A percentile compares a stretch with the other conserved stretches of the same genome.
Conservation (phyloP, 1,140 invertebrate genomes). For the Papilio dardanus region DNA sequence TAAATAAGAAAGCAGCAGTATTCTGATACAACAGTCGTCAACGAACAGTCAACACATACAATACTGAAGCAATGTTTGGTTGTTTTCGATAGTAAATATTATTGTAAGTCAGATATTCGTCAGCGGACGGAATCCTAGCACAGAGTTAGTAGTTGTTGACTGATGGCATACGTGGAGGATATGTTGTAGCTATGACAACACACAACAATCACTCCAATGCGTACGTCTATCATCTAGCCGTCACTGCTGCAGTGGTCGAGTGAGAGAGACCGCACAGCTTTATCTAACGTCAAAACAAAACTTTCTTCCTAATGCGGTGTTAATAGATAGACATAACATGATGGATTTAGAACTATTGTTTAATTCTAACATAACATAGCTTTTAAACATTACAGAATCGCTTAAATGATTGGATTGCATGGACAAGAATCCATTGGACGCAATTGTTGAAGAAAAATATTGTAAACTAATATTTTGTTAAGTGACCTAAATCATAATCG, state of each 20-base stretch:
- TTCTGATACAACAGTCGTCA: background rate
- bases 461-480: background rate
- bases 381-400: too few species aligned
- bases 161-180: background rate
- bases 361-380: background rate
- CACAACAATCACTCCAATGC: constrained; percentile 52
- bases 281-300: constrained; percentile 21
- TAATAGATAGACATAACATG: background rate
- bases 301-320: background rate
- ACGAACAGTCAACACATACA: background rate
- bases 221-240: constrained; percentile 37
- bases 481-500: background rate
- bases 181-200: constrained; percentile 41
- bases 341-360: background rate
- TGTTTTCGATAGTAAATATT: background rate
- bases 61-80: constrained; percentile 30
- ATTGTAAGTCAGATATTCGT: background rate
- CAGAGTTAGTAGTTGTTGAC: background rate
- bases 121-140: background rate
- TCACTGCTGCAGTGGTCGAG: constrained; percentile 44
- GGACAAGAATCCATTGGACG: too few species aligned
- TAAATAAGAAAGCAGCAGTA: background rate
- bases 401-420: too few species aligned
- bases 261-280: constrained; percentile 20
- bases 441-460: background rate